phyloP scores from a whole-genome alignment of 2,888 invertebrate species.

The Acleris literana region DNA sequence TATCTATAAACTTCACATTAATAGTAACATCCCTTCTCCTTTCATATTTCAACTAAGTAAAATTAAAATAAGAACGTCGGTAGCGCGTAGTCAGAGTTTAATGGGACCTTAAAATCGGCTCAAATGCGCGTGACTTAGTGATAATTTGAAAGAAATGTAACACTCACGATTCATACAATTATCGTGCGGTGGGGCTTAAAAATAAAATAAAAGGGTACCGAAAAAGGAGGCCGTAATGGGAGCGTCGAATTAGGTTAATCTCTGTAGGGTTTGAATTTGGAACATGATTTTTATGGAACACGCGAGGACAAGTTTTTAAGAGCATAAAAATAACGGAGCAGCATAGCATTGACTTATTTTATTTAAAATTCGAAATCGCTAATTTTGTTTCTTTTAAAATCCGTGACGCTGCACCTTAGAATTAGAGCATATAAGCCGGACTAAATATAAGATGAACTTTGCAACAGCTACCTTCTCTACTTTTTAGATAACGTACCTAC shows the following conservation, averaged over 20 bases:
- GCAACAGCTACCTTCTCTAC: no score
- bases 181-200: slow-evolving; percentile 35
- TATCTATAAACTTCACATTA: slow-evolving; percentile 26
- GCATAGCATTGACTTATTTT: no score
- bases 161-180: slow-evolving; percentile 30
- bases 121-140: slow-evolving; percentile 32
- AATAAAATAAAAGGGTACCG: slow-evolving; percentile 22
- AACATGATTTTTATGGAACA: slow-evolving; percentile 1
- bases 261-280: slow-evolving; percentile 13
- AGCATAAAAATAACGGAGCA: no score
- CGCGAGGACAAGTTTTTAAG: not conserved
- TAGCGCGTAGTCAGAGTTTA: slow-evolving; percentile 18
- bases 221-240: slow-evolving; percentile 33
- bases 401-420: no score
- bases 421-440: no score
- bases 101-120: slow-evolving; percentile 17
- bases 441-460: no score
- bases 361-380: no score
- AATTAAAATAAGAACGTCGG: slow-evolving; percentile 30
- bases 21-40: slow-evolving; percentile 12
- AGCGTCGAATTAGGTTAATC: slow-evolving; percentile 36
- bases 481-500: no score
- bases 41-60: slow-evolving; percentile 10
- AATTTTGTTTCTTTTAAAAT: no score
- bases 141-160: slow-evolving; percentile 35